phyloP scores from a whole-genome alignment of 2,888 invertebrate species.

The Hypolimnas misippus region DNA sequence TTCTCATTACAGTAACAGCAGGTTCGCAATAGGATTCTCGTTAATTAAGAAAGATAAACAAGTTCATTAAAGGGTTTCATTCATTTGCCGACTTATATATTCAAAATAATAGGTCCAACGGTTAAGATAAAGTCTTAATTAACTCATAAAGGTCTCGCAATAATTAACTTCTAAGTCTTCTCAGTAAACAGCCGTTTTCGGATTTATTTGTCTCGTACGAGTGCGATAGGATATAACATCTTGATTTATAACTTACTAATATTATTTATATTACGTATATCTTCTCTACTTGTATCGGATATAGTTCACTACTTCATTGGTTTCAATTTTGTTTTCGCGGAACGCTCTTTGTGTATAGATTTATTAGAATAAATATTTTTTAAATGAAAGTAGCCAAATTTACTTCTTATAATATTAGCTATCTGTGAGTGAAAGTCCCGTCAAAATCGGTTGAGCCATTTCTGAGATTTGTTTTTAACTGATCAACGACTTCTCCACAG shows the following conservation, averaged over 20 bases:
- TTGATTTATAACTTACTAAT: not conserved
- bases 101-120: slow-evolving; percentile 13
- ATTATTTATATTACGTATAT: not conserved
- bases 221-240: too few relatives aligned
- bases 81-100: slow-evolving; percentile 16
- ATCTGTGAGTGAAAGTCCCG: too few relatives aligned
- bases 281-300: too few relatives aligned
- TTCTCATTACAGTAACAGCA: not conserved
- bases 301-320: not conserved
- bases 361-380: too few relatives aligned
- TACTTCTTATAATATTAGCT: too few relatives aligned
- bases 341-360: too few relatives aligned
- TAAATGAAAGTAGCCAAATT: too few relatives aligned
- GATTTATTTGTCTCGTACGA: slow-evolving; percentile 3
- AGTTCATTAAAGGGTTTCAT: slow-evolving; percentile 20
- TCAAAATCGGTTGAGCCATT: too few relatives aligned
- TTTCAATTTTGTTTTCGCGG: too few relatives aligned
- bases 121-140: slow-evolving; percentile 41
- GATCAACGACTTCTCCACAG: too few relatives aligned
- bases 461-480: too few relatives aligned
- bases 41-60: slow-evolving; percentile 15
- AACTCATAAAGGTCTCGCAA: slow-evolving; percentile 36
- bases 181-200: slow-evolving; percentile 16
- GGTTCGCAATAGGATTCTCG: not conserved
- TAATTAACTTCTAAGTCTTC: slow-evolving; percentile 35